Conservation (phyloP, 2,888 invertebrate genomes). For the Silvanus unidentatus region DNA sequence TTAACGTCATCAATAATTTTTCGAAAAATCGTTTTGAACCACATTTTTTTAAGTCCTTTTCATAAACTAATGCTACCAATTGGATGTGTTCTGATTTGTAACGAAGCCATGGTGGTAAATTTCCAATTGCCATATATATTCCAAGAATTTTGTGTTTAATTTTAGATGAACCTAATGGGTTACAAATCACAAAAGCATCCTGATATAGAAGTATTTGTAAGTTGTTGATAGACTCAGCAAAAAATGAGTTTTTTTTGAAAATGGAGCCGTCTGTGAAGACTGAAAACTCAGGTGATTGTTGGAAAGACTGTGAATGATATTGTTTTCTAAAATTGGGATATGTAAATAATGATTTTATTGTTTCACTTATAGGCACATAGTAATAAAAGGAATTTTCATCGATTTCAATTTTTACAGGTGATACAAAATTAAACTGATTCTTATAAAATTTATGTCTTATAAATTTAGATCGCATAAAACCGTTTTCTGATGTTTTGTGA, state of each 20-base stretch:
- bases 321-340: background rate
- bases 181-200: conserved; percentile 32
- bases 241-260: conserved; percentile 10
- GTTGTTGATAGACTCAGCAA: background rate
- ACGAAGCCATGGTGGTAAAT: conserved; percentile 24
- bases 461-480: background rate
- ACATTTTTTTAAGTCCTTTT: too few species aligned
- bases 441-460: conserved; percentile 5
- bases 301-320: too few species aligned
- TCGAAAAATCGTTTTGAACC: too few species aligned
- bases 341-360: background rate
- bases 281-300: background rate
- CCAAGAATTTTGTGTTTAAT: conserved; percentile 30
- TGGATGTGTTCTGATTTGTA: conserved; percentile 26
- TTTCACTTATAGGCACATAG: background rate
- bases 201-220: conserved; percentile 29
- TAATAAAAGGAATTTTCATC: background rate
- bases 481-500: background rate
- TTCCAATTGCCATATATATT: conserved; percentile 29
- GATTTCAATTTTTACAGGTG: conserved; percentile 7
- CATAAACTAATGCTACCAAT: conserved; percentile 28
- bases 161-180: conserved; percentile 30
- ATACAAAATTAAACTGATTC: conserved; percentile 11
- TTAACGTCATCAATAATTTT: too few species aligned
- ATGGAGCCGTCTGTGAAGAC: conserved; percentile 11